Evolutionary conservation across 2,113 vertebrate species (phyloP).

Genomic region (Accipiter cooperii): DNA sequence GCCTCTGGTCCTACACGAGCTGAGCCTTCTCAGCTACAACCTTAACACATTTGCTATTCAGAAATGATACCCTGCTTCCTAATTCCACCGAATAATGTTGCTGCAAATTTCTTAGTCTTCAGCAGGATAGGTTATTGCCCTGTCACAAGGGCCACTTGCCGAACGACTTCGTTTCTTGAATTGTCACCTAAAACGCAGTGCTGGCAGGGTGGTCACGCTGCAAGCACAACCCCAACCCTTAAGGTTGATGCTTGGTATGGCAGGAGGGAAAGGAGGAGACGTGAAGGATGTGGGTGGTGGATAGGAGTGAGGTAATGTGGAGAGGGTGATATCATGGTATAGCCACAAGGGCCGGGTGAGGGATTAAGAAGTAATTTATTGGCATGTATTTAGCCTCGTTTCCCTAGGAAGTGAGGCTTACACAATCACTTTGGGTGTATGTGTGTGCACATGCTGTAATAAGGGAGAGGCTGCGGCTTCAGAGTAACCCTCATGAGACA

Average conservation of each 20-base stretch:
- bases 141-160: neutral
- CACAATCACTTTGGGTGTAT: neutral
- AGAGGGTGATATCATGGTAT: constrained; percentile 40
- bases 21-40: neutral
- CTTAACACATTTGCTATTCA: neutral
- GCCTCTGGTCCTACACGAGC: accelerated
- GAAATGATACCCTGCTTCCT: neutral
- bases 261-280: neutral
- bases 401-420: neutral
- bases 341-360: neutral
- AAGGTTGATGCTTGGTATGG: neutral
- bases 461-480: constrained; percentile 1
- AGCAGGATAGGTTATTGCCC: neutral
- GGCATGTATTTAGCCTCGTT: neutral
- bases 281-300: neutral
- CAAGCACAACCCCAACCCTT: neutral
- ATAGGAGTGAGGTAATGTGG: constrained; percentile 17
- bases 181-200: neutral
- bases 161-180: neutral
- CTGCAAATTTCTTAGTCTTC: neutral
- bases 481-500: neutral
- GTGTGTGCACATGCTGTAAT: neutral
- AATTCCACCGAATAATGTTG: neutral
- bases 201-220: neutral
- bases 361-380: neutral